Evolutionary conservation across 2,888 invertebrate species (phyloP).

Genomic region (Eupsilia transversa): DNA sequence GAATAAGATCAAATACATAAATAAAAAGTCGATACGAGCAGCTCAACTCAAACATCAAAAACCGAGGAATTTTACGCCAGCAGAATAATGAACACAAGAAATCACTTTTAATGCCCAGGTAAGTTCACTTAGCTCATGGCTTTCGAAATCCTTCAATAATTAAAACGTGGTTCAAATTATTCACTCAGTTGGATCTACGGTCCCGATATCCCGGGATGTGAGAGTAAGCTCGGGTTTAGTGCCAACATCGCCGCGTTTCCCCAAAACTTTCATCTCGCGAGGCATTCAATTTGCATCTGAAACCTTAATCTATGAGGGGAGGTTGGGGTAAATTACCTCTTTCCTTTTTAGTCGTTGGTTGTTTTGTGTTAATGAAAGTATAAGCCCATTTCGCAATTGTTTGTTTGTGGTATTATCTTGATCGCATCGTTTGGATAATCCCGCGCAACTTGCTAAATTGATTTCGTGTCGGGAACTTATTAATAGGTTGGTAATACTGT

Average conservation of each 20-base stretch:
- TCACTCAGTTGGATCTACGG: constrained; percentile 71
- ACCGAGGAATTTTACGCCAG: constrained; percentile 16
- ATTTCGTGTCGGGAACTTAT: constrained; percentile 69
- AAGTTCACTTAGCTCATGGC: constrained; percentile 56
- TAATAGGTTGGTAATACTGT: constrained; percentile 65
- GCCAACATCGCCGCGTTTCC: constrained; percentile 66
- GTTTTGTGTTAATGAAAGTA: constrained; percentile 74
- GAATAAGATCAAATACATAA: constrained; percentile 1
- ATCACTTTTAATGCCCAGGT: constrained; percentile 61
- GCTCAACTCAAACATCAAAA: constrained; percentile 20
- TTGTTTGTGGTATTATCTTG: constrained; percentile 67
- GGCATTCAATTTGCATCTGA: constrained; percentile 84
- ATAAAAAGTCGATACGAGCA: constrained; percentile 1
- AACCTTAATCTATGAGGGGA: constrained; percentile 76
- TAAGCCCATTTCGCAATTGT: constrained; percentile 74
- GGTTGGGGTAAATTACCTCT: constrained; percentile 62
- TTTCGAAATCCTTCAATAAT: constrained; percentile 74
- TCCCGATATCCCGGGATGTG: constrained; percentile 68
- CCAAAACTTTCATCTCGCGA: constrained; percentile 78
- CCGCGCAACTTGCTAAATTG: constrained; percentile 67
- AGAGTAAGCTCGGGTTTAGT: constrained; percentile 71
- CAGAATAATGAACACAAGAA: constrained; percentile 55
- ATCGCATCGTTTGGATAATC: constrained; percentile 68
- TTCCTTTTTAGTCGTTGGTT: constrained; percentile 59
- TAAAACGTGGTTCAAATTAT: constrained; percentile 79